phyloP scores from a whole-genome alignment of 2,113 vertebrate species.

The Machaerirhynchus nigripectus region DNA sequence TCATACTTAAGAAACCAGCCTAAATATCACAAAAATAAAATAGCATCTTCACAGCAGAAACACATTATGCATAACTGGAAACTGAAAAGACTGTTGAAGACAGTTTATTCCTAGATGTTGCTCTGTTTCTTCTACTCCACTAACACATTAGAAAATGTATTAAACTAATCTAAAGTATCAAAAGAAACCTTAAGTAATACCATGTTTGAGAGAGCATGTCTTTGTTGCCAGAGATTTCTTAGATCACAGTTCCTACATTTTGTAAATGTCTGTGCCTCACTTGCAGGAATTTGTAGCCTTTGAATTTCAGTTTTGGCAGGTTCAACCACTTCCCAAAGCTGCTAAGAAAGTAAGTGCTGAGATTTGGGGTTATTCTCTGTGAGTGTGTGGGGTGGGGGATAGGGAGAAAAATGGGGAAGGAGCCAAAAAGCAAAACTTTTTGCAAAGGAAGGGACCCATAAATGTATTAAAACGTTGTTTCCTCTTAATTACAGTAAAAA shows the following conservation, averaged over 20 bases:
- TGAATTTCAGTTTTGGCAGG: neutral
- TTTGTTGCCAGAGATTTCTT: constrained; percentile 32
- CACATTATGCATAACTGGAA: constrained; percentile 13
- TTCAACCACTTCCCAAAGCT: neutral
- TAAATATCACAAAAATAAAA: neutral
- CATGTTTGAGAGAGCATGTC: neutral
- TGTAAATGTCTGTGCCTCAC: neutral
- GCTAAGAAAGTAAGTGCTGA: neutral
- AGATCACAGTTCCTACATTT: neutral
- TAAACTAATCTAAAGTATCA: neutral
- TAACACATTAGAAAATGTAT: neutral
- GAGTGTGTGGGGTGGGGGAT: too few relatives aligned
- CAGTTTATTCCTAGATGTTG: constrained; percentile 17
- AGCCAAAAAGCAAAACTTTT: neutral
- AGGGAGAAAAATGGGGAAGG: neutral
- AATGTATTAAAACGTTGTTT: neutral
- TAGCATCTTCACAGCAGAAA: constrained; percentile 8
- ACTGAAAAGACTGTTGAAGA: neutral
- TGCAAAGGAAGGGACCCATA: neutral
- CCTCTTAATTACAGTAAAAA: neutral
- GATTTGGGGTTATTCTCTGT: neutral
- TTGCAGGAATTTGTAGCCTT: neutral
- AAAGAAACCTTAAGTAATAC: neutral
- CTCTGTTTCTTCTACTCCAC: constrained; percentile 2
- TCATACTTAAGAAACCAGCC: neutral